phyloP scores from a whole-genome alignment of 2,797 vertebrate genomes.

The Australoheros facetus region DNA sequence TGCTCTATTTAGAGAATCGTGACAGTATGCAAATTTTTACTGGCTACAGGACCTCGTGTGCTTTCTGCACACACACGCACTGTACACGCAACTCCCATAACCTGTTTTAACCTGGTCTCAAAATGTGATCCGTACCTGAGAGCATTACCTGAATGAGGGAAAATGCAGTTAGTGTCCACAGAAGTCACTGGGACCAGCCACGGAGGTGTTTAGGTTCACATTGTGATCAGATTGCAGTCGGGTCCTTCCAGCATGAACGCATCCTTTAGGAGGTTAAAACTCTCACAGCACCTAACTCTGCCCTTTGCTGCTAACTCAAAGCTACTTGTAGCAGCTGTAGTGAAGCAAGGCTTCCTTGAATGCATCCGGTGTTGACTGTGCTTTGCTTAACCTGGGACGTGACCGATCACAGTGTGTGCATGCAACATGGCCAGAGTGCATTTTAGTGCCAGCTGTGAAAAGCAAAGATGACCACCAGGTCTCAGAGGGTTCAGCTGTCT shows the following conservation, averaged over 20 bases:
- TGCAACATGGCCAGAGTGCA: not conserved
- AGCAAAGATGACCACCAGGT: not conserved
- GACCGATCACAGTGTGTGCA: not conserved
- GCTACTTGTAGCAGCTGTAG: not conserved
- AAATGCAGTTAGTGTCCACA: not conserved
- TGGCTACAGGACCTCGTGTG: slow-evolving; percentile 3
- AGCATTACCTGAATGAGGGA: not conserved
- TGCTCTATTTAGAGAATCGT: slow-evolving; percentile 6
- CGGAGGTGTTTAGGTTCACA: not conserved
- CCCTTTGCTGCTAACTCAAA: not conserved
- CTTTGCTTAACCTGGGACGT: not conserved
- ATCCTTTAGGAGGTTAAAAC: not conserved
- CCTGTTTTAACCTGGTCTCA: not conserved
- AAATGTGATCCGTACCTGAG: not conserved
- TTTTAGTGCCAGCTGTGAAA: not conserved
- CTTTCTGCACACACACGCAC: not conserved
- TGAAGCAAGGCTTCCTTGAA: fast-evolving
- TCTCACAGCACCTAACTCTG: not conserved
- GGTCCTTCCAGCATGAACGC: not conserved
- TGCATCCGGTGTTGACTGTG: fast-evolving
- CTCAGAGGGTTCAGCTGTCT: not conserved
- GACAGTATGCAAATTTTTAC: slow-evolving; percentile 29
- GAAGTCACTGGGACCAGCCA: not conserved
- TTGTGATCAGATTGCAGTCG: not conserved
- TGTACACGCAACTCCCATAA: not conserved